Evolutionary conservation across 2,113 vertebrate species (phyloP), one percentile per base, ranked within the genome.

Genomic region (Meriones unguiculatus): DNA sequence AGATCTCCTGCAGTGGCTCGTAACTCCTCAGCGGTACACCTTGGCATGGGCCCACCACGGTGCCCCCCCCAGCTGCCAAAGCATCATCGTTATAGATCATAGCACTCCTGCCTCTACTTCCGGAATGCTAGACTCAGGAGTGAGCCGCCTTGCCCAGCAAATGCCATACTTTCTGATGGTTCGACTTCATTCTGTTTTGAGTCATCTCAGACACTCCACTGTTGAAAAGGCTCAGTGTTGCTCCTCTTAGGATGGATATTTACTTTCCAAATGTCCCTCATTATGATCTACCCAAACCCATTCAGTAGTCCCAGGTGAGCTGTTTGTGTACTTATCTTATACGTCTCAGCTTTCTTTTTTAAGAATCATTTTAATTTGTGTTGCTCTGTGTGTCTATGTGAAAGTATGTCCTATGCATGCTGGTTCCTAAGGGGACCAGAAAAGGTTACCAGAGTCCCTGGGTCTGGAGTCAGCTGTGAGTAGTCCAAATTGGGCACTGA

Each of bases 101-200:
- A 46, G 46, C 46, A 46, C 46, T 46, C 24, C 24, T 11, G 15
- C 9, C 35, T 59, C 52, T 38, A 7, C 24, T 24, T 73, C 25
- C 35, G 28, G 30, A 57, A 17, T 28, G 7, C 35, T 73, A 72
- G 20, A 54, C 41, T 38, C 25, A 28, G 25, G 57, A 35, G 12
- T 1, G 13, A 54, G 24, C 50, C 50, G 38, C 35, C 32, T 35
- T 52, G 20, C 13, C 13, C 20, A 28, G 35, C 50, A 62, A 25
- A 4, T 14, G 85, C n/a, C 1, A 10, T 22, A 5, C 5, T 64
- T 64, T 64, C 18, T 57, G 12, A 32, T 0, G 10, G 14, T 0
- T 8, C 5, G 32, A 4, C 5, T 22, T 2, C 22, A 0, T 59
- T 35, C 2, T 20, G 50, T 72, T 15, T 52, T 8, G 59, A 11